phyloP scores from a whole-genome alignment of 2,113 vertebrate genomes.

The Chrysemys picta region DNA sequence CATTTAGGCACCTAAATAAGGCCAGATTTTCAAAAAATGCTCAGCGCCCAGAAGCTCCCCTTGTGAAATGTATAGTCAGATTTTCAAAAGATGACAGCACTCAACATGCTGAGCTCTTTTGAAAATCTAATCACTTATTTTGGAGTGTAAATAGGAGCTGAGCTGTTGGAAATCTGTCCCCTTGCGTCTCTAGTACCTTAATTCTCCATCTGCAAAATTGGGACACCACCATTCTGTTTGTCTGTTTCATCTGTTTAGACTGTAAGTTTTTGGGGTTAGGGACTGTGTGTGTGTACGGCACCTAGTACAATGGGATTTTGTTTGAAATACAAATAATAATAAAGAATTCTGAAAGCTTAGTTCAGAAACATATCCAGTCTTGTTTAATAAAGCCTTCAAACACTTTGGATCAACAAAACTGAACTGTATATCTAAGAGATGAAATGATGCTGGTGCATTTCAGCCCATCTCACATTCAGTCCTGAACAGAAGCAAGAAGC shows the following conservation, averaged over 20 bases:
- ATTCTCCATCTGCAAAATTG: background rate
- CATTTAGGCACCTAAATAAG: background rate
- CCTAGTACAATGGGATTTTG: fast-evolving
- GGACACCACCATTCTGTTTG: too few relatives aligned
- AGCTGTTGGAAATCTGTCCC: too few relatives aligned
- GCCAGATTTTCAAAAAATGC: background rate
- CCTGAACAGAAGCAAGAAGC: background rate
- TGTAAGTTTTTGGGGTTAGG: background rate
- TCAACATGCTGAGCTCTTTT: too few relatives aligned
- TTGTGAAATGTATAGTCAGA: too few relatives aligned
- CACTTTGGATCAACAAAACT: background rate
- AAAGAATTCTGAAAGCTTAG: background rate
- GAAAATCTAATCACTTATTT: too few relatives aligned
- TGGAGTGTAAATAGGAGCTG: too few relatives aligned
- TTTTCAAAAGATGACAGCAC: too few relatives aligned
- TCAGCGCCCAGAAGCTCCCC: background rate
- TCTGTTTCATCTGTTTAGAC: too few relatives aligned
- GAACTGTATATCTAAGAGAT: background rate
- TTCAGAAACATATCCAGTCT: background rate
- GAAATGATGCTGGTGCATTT: background rate
- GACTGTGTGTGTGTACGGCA: fast-evolving
- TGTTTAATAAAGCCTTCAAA: too few relatives aligned
- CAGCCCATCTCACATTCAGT: background rate
- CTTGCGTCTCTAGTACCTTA: background rate
- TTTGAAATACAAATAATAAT: background rate